Evolutionary conservation across 2,113 vertebrate species (phyloP).

Genomic region (Tragelaphus buxtoni): DNA sequence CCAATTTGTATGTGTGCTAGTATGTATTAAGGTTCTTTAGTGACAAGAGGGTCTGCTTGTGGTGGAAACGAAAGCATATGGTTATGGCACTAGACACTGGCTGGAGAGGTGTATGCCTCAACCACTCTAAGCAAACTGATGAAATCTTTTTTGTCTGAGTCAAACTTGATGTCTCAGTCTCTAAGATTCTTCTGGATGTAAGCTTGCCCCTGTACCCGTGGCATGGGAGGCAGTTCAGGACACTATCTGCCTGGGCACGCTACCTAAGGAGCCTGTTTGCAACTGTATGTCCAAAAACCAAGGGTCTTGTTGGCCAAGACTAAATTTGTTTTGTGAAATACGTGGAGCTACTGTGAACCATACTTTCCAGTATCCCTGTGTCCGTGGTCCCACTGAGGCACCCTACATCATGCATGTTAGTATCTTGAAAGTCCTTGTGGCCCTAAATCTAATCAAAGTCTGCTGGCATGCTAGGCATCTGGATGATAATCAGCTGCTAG

Average conservation of each 20-base stretch:
- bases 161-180: no score
- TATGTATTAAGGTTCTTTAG: neutral
- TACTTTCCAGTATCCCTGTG: neutral
- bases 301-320: neutral
- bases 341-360: neutral
- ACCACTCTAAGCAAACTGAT: no score
- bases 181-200: neutral
- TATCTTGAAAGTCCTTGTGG: neutral
- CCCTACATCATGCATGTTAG: neutral
- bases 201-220: neutral
- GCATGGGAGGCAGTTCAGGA: neutral
- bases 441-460: neutral
- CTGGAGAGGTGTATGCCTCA: neutral
- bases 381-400: neutral
- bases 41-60: neutral
- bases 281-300: neutral
- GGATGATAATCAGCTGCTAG: neutral
- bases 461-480: neutral
- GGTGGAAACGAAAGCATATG: neutral
- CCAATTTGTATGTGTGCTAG: no score
- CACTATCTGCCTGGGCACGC: neutral
- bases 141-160: neutral
- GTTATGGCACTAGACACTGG: neutral
- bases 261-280: neutral
- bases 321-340: neutral